These are phyloP conservation scores for Accipiter badius DNA, from an alignment of 2,797 vertebrate species.

Conservation along the genomic window DNA sequence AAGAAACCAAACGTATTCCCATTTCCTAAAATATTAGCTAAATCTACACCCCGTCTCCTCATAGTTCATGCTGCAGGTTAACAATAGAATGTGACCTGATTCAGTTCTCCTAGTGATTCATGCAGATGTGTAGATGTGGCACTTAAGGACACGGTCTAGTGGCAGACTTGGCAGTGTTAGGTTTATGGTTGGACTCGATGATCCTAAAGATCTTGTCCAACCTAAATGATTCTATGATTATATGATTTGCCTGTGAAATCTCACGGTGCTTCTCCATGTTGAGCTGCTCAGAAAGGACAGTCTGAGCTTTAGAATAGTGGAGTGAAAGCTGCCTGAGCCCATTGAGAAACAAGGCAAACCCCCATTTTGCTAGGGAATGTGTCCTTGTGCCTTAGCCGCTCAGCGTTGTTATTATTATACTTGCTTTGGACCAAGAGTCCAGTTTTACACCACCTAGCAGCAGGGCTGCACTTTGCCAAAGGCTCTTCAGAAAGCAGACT, in stretches of 20 bases:
- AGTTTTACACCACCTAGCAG: neutral
- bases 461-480: neutral
- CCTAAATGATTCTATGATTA: neutral
- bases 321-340: neutral
- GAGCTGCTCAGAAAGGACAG: neutral
- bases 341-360: neutral
- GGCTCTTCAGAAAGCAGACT: neutral
- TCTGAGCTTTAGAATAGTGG: neutral
- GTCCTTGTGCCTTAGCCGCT: neutral
- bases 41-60: neutral
- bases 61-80: neutral
- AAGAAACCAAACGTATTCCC: neutral
- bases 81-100: neutral
- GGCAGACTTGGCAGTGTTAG: neutral
- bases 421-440: neutral
- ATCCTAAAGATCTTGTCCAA: neutral
- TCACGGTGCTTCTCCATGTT: neutral
- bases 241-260: neutral
- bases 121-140: neutral
- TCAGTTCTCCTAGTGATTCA: neutral
- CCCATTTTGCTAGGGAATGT: neutral
- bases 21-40: neutral
- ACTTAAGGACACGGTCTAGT: neutral
- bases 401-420: fast-evolving
- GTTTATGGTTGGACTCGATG: neutral